A percentile compares a stretch with the other conserved stretches of the same genome.
These are phyloP conservation scores for Mormyrus hasselquistii DNA, from an alignment of 2,797 vertebrate species.

Conservation along the genomic window DNA sequence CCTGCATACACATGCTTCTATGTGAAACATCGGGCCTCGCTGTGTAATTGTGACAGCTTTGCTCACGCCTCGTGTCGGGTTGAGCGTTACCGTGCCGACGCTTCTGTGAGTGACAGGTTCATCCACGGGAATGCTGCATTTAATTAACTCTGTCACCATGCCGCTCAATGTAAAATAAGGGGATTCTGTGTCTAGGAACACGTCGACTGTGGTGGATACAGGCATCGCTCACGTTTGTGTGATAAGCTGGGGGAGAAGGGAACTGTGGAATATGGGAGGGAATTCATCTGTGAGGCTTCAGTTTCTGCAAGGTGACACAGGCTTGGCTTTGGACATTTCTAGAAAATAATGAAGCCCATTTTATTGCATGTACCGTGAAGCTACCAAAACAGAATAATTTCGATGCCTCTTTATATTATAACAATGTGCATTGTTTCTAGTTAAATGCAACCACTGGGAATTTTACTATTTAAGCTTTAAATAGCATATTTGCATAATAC, in stretches of 20 bases:
- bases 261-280: background rate
- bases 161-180: background rate
- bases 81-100: background rate
- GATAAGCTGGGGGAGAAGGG: background rate
- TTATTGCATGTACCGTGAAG: background rate
- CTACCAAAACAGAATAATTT: background rate
- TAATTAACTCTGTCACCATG: background rate
- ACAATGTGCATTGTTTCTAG: background rate
- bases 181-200: background rate
- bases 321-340: background rate
- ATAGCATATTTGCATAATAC: background rate
- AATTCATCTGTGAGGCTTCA: background rate
- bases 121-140: background rate
- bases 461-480: background rate
- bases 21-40: background rate
- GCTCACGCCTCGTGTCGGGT: background rate
- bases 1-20: constrained; percentile 16
- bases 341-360: background rate
- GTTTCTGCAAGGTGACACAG: background rate
- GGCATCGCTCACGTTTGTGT: background rate
- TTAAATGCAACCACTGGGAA: background rate
- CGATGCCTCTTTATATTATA: background rate
- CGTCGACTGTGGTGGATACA: background rate
- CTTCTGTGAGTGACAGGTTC: background rate
- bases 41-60: background rate